phyloP scores from a whole-genome alignment of 2,113 vertebrate species.

The Emydocephalus ijimae region DNA sequence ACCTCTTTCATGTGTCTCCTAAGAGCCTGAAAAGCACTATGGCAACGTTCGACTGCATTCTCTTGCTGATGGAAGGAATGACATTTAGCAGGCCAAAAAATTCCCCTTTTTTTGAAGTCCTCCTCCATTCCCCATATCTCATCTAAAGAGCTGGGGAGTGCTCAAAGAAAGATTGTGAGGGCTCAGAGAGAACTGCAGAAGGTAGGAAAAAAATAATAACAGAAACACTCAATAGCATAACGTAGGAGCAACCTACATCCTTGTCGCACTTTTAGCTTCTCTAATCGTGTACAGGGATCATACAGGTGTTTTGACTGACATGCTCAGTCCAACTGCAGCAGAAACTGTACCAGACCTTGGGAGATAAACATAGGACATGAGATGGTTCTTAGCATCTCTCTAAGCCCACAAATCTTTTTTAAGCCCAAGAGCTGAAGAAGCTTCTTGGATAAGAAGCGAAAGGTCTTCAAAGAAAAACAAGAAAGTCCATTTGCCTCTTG shows the following conservation, averaged over 20 bases:
- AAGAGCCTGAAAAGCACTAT: not conserved
- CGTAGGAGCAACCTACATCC: not conserved
- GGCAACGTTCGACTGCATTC: not conserved
- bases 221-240: not conserved
- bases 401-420: not conserved
- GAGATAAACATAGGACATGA: not conserved
- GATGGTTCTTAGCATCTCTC: not conserved
- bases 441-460: too few relatives aligned
- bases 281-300: not conserved
- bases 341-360: not conserved
- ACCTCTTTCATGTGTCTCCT: not conserved
- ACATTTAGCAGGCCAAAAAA: not conserved
- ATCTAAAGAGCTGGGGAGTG: not conserved
- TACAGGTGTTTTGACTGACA: not conserved
- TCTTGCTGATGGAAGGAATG: not conserved
- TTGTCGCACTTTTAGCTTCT: too few relatives aligned
- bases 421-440: too few relatives aligned
- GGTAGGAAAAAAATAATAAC: not conserved
- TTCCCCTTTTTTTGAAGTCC: not conserved
- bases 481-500: too few relatives aligned
- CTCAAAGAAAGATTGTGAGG: not conserved
- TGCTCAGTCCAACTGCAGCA: not conserved
- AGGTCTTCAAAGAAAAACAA: too few relatives aligned
- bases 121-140: not conserved
- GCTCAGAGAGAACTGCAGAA: not conserved